Percentiles rank a stretch among this genome's conserved stretches.
Conservation (phyloP, 1,140 invertebrate species). For the Laupala kohalensis region DNA sequence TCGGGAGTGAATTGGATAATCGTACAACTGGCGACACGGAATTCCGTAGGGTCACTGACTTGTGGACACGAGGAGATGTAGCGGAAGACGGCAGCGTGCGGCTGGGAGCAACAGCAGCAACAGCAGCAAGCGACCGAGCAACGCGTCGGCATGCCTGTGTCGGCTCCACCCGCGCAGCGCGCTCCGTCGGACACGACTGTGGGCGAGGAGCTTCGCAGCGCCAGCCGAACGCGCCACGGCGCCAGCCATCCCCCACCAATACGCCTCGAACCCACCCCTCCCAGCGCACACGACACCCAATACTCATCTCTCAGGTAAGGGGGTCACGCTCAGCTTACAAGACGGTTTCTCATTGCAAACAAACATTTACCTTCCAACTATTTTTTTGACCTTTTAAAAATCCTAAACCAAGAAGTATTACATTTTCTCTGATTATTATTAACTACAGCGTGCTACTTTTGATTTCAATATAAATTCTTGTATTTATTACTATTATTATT, state of each 20-base stretch:
- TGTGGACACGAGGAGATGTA: not conserved
- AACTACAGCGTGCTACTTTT: no score
- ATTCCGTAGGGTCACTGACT: not conserved
- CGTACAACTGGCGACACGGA: no score
- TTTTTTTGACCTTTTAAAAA: no score
- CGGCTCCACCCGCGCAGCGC: not conserved
- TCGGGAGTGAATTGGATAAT: no score
- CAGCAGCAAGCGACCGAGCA: not conserved
- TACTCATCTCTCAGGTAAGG: not conserved
- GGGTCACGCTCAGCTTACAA: no score
- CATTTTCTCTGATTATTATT: no score
- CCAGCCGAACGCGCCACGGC: conserved; percentile 19
- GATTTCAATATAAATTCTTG: no score
- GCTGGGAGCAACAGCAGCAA: not conserved
- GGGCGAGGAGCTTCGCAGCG: conserved; percentile 15
- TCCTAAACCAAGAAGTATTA: no score
- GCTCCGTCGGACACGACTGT: conserved; percentile 2
- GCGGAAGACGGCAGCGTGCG: no score
- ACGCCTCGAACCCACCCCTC: conserved; percentile 28
- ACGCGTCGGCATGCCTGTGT: not conserved
- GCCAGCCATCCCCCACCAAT: conserved; percentile 28
- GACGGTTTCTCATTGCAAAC: no score
- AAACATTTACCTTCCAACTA: no score
- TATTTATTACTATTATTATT: no score
- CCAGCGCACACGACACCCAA: not conserved